These are phyloP conservation scores for Ichneumoninae sp. DNA, from an alignment of 2,888 invertebrate species.

Conservation along the genomic window DNA sequence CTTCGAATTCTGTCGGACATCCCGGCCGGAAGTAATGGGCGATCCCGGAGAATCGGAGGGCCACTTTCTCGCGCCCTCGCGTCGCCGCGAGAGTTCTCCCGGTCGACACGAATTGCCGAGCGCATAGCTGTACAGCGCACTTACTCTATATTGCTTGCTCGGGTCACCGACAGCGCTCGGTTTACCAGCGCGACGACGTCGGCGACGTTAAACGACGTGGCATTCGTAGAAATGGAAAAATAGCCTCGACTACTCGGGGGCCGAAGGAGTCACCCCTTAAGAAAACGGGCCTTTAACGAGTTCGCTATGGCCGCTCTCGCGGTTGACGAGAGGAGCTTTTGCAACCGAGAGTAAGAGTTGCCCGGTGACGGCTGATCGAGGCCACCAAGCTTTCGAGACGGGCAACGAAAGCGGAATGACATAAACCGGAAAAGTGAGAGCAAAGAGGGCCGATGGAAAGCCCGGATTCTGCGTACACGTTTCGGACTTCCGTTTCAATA, in stretches of 20 bases:
- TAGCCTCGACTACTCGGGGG: conserved; percentile 29
- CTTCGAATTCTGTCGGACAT: conserved; percentile 60
- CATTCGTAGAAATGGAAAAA: conserved; percentile 57
- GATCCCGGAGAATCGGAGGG: conserved; percentile 60
- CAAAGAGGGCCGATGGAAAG: background rate
- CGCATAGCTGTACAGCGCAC: background rate
- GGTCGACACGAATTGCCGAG: conserved; percentile 21
- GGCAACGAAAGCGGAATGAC: conserved; percentile 1
- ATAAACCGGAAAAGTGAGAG: background rate
- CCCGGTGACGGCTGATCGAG: conserved; percentile 10
- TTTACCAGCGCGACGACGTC: background rate
- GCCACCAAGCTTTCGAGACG: conserved; percentile 3
- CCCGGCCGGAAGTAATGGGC: conserved; percentile 59
- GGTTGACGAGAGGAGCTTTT: conserved; percentile 5
- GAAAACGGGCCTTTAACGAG: conserved; percentile 41
- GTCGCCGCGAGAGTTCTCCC: conserved; percentile 67
- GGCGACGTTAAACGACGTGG: conserved; percentile 46
- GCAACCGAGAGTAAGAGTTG: background rate
- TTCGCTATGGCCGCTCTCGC: conserved; percentile 11
- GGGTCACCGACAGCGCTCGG: conserved; percentile 45
- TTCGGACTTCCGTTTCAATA: background rate
- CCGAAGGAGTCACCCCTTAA: conserved; percentile 23
- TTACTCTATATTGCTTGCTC: conserved; percentile 30
- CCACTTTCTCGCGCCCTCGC: conserved; percentile 74
- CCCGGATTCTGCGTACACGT: background rate